Evolutionary conservation across 2,888 invertebrate genomes (phyloP).

Genomic region (Crossocerus cetratus): DNA sequence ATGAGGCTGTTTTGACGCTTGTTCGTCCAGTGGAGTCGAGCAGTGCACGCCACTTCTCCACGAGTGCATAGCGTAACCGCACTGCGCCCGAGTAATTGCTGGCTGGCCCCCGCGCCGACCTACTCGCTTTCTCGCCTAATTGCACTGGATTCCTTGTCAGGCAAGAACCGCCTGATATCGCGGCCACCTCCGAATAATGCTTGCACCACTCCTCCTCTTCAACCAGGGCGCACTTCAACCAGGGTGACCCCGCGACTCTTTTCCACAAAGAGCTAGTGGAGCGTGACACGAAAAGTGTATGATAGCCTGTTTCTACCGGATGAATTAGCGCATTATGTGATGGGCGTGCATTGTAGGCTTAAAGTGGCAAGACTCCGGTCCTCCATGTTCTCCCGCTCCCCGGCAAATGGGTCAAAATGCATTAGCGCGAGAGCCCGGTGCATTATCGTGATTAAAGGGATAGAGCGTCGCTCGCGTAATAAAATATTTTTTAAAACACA

Average conservation of each 20-base stretch:
- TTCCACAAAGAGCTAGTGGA: no score
- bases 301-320: neutral
- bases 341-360: slow-evolving; percentile 38
- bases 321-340: slow-evolving; percentile 44
- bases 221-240: no score
- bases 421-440: slow-evolving; percentile 39
- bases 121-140: slow-evolving; percentile 62
- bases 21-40: slow-evolving; percentile 51
- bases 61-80: slow-evolving; percentile 53
- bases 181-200: slow-evolving; percentile 45
- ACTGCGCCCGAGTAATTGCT: slow-evolving; percentile 65
- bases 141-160: slow-evolving; percentile 69
- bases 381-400: slow-evolving; percentile 3
- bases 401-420: slow-evolving; percentile 48
- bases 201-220: slow-evolving; percentile 18
- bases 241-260: no score
- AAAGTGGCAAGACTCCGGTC: slow-evolving; percentile 47
- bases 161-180: slow-evolving; percentile 63
- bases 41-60: slow-evolving; percentile 35
- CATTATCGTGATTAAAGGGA: slow-evolving; percentile 47
- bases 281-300: no score
- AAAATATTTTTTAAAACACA: slow-evolving; percentile 46
- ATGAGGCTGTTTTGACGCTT: slow-evolving; percentile 67
- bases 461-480: slow-evolving; percentile 32
- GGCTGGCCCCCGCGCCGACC: slow-evolving; percentile 54